phyloP scores from a whole-genome alignment of 2,888 invertebrate species.

The Tiliacea citrago region DNA sequence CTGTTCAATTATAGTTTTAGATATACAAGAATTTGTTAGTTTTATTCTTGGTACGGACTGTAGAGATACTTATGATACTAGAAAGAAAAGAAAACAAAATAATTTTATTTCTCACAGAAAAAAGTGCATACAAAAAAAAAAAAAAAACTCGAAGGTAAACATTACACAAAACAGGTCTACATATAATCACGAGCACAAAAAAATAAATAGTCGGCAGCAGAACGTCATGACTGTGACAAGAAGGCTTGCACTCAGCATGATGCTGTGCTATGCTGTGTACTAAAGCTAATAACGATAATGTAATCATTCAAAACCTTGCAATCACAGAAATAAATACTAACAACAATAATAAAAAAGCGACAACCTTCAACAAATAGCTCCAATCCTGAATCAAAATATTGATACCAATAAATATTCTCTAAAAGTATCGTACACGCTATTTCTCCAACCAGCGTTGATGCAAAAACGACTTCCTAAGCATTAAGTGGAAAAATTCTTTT shows the following conservation, averaged over 20 bases:
- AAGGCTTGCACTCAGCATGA: too few relatives aligned
- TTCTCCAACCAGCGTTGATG: conserved; percentile 34
- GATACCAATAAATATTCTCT: conserved; percentile 32
- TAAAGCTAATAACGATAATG: background rate
- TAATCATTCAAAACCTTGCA: background rate
- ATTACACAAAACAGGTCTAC: too few relatives aligned
- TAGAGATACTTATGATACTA: background rate
- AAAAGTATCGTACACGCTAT: conserved; percentile 32
- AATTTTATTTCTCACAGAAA: too few relatives aligned
- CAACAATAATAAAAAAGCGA: background rate
- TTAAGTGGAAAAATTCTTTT: conserved; percentile 59
- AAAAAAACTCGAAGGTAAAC: too few relatives aligned
- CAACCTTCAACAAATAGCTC: background rate
- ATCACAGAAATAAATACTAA: background rate
- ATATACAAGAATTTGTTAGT: background rate
- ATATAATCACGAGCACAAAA: too few relatives aligned
- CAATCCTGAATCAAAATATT: conserved; percentile 6
- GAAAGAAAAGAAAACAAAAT: too few relatives aligned
- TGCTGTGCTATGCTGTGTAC: too few relatives aligned
- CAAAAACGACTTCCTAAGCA: conserved; percentile 56
- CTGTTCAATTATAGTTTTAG: background rate
- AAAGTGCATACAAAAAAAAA: too few relatives aligned
- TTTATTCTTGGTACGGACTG: background rate
- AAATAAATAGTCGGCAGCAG: too few relatives aligned
- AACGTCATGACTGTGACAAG: too few relatives aligned